Conservation (phyloP, 2,113 vertebrate genomes). For the Brachyhypopomus gauderio region DNA sequence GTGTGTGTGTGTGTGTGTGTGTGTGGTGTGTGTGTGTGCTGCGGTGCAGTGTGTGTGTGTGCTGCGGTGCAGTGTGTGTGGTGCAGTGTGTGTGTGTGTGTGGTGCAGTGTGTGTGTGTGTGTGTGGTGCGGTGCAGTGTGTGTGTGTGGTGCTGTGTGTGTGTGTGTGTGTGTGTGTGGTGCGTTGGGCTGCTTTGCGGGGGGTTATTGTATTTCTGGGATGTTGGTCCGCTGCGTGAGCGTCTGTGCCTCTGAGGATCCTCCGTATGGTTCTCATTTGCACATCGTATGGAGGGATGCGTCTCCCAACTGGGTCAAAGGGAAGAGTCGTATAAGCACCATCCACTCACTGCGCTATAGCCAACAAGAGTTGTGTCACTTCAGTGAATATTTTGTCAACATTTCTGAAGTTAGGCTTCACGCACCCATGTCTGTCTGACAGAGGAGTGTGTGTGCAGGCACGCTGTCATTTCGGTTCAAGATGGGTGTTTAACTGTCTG, state of each 20-base stretch:
- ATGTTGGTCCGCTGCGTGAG: slow-evolving; percentile 24
- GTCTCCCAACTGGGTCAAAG: slow-evolving; percentile 67
- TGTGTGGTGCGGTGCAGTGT: no score
- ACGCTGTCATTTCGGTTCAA: slow-evolving; percentile 22
- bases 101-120: no score
- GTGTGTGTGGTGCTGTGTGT: no score
- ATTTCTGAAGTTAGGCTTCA: slow-evolving; percentile 14
- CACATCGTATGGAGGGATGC: slow-evolving; percentile 60
- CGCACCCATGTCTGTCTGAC: neutral
- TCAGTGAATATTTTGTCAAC: slow-evolving; percentile 16
- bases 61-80: no score
- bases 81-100: no score
- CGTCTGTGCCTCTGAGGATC: slow-evolving; percentile 46
- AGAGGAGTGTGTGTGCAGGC: slow-evolving; percentile 41
- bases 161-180: no score
- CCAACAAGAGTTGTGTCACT: slow-evolving; percentile 40
- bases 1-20: no score
- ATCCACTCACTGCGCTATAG: slow-evolving; percentile 18
- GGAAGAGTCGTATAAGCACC: slow-evolving; percentile 51
- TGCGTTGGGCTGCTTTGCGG: slow-evolving; percentile 14
- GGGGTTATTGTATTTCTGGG: neutral
- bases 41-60: no score
- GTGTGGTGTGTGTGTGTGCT: no score
- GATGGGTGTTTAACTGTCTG: slow-evolving; percentile 57
- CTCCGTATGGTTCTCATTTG: slow-evolving; percentile 70